Evolutionary conservation across 1,140 invertebrate species (phyloP).

Genomic region (Eueides isabella): DNA sequence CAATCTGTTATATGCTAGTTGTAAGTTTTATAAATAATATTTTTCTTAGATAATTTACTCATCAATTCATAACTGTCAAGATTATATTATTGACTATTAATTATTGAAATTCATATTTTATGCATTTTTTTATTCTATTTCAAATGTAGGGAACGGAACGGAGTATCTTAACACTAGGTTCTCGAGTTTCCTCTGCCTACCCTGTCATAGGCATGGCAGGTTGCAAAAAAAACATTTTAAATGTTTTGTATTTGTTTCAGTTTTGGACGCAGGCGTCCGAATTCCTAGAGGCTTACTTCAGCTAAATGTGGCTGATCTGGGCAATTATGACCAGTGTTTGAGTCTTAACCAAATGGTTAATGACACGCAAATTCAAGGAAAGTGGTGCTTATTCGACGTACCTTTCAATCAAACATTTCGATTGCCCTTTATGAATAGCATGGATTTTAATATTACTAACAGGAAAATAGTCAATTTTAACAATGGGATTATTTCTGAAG

Average conservation of each 20-base stretch:
- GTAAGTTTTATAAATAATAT: slow-evolving; percentile 53
- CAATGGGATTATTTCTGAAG: slow-evolving; percentile 23
- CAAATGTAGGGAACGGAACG: no score
- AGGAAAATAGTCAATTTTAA: slow-evolving; percentile 25
- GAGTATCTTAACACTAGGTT: no score
- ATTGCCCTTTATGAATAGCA: slow-evolving; percentile 28
- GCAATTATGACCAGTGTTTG: slow-evolving; percentile 62
- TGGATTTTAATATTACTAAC: slow-evolving; percentile 1
- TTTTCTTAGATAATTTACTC: no score
- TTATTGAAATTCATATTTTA: neutral
- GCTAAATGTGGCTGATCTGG: slow-evolving; percentile 44
- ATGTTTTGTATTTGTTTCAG: slow-evolving; percentile 41
- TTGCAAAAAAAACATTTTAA: neutral
- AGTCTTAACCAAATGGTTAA: slow-evolving; percentile 39
- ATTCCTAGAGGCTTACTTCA: slow-evolving; percentile 50
- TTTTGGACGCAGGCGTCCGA: slow-evolving; percentile 54
- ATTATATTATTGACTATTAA: no score
- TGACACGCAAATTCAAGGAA: slow-evolving; percentile 56
- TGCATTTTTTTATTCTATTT: no score
- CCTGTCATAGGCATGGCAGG: no score
- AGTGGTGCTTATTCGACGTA: slow-evolving; percentile 52
- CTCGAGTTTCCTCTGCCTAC: no score
- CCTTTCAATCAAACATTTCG: slow-evolving; percentile 43
- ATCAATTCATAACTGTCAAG: no score
- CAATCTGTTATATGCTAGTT: slow-evolving; percentile 34